Evolutionary conservation across 92 coral and sea anemone genomes (phyloP).

Genomic region (Zoanthus sociatus): DNA sequence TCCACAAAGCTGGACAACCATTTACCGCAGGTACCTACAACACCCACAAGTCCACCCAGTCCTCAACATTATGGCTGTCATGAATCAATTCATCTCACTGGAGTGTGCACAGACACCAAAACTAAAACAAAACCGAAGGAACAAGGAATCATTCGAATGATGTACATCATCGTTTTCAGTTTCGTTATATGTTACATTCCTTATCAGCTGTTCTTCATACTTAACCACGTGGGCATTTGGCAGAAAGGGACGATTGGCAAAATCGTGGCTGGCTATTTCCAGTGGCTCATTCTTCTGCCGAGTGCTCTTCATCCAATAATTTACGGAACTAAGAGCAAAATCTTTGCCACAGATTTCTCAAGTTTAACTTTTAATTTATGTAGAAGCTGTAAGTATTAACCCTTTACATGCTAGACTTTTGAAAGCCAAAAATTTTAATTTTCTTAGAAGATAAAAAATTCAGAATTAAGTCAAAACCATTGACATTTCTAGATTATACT

Average conservation of each 20-base stretch:
- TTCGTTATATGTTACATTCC: conserved; percentile 80
- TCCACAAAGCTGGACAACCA: not conserved
- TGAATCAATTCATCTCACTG: conserved; percentile 11
- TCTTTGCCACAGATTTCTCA: conserved; percentile 27
- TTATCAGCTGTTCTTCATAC: conserved; percentile 66
- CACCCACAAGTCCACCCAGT: not conserved
- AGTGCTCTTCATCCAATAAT: conserved; percentile 34
- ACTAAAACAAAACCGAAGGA: conserved; percentile 48
- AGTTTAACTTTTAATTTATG: not conserved
- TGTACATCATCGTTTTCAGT: conserved; percentile 77
- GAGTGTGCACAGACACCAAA: conserved; percentile 8
- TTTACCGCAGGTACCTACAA: not conserved
- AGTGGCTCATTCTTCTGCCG: conserved; percentile 33
- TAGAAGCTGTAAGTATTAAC: not conserved
- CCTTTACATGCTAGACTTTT: too few relatives aligned
- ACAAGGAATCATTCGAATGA: conserved; percentile 75
- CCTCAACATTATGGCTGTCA: not conserved
- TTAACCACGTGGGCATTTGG: conserved; percentile 36
- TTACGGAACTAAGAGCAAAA: conserved; percentile 30
- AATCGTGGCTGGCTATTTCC: conserved; percentile 28
- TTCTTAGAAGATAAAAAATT: too few relatives aligned
- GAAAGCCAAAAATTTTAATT: too few relatives aligned
- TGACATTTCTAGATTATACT: too few relatives aligned
- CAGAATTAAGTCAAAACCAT: too few relatives aligned
- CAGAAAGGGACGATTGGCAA: conserved; percentile 18